Base-by-base conservation (phyloP, 2,888 invertebrate genomes). In the Apamea crenata region DNA sequence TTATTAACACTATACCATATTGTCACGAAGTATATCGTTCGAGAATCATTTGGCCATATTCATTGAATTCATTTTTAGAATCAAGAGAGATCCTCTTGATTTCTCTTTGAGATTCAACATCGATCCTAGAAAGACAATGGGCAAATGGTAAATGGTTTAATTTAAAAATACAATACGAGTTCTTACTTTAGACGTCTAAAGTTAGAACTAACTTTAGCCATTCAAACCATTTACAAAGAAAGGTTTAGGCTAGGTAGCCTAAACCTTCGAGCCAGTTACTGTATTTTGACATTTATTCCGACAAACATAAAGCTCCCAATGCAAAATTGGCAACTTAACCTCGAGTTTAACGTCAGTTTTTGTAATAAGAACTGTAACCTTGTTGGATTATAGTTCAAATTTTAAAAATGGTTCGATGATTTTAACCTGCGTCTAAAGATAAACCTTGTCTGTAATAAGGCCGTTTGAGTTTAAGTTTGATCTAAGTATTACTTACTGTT, bases 1-100 rank as follows among this genome's bases (percentile, higher is more conserved):
- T 68, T 81, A 81, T 81, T 81, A 59, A 74, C 81, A 50, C 21
- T 61, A 32, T 4, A 69, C 14, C 18, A 29, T 29, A 44, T 44
- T 76, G 63, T 36, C n/a, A 44, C 5, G 14, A 25, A 6, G n/a
- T 36, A 18, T 25, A 14, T 40, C 21, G n/a, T 50, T 47, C 21
- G 32, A 16, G 3, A 77, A 76, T n/a, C 4, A 68, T 50, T 68
- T 10, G 44, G 32, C 47, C n/a, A 16, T 29, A 16, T 14, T 16
- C 25, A 25, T 25, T 16, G 47, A 36, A 12, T n/a, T 21, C 7
- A 10, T 47, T 44, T 10, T 32, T 16, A 44, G 25, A 44, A 53
- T 21, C 53, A 21, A 53, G 7, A n/a, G 56, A 65, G 2, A 59
- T 14, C 18, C 40, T 36, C 50, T 40, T 69, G 3, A 29, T 53